Percentiles rank a stretch among this genome's conserved stretches.
phyloP scores from a whole-genome alignment of 2,113 vertebrate genomes.

The Cyprinus carpio region DNA sequence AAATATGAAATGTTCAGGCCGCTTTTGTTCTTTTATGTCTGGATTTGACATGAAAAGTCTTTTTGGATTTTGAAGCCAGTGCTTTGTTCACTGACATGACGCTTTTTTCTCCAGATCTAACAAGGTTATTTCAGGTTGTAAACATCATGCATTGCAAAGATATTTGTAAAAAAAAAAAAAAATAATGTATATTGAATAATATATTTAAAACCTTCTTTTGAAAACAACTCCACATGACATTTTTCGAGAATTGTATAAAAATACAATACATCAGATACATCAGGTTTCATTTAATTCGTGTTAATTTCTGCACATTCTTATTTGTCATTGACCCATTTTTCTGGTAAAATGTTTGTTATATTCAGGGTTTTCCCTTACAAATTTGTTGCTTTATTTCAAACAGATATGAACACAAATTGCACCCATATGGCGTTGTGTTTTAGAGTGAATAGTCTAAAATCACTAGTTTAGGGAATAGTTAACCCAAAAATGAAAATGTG shows the following conservation, averaged over 20 bases:
- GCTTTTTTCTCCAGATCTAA: background rate
- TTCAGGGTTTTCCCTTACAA: background rate
- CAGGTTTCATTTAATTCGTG: background rate
- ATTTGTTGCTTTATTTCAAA: background rate
- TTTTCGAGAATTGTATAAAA: too few species aligned
- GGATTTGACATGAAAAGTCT: background rate
- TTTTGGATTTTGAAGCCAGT: background rate
- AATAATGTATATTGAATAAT: background rate
- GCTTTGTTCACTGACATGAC: background rate
- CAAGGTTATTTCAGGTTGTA: background rate
- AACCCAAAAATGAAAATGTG: too few species aligned
- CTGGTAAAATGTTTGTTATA: constrained; percentile 6
- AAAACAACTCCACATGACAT: too few species aligned
- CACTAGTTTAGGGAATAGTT: too few species aligned
- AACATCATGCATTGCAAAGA: background rate
- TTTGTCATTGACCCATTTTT: background rate
- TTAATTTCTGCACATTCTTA: background rate
- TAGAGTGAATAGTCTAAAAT: background rate
- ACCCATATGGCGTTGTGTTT: background rate
- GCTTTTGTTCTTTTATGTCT: background rate
- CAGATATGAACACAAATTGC: background rate
- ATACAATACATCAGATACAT: background rate
- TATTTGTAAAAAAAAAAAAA: too few species aligned
- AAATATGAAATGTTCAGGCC: background rate
- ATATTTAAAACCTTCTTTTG: background rate